Evolutionary conservation across 2,797 vertebrate genomes (phyloP), one percentile per base, ranked within the genome.

Genomic region (Typhlichthys subterraneus): DNA sequence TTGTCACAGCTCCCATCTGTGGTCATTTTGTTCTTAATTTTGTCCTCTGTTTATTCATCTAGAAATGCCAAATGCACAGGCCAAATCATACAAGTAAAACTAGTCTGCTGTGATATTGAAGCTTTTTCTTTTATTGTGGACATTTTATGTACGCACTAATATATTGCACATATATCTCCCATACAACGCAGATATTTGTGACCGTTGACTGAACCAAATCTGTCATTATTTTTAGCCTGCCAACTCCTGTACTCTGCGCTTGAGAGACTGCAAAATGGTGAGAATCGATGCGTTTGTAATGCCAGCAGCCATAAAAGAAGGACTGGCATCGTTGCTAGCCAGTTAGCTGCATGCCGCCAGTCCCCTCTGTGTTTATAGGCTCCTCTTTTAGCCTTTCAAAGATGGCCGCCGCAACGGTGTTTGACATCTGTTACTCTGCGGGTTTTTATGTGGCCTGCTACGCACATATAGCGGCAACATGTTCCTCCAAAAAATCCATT

Each of bases 361-460:
- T 29, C 19, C 52, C 52, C 52, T 42, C 13, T 42, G 7, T 64
- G 51, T 56, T 47, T 58, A 38, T 65, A 31, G 11, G 15, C 29
- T 31, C 45, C 61, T 56, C 58, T 73, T 53, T 76, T 47, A 74
- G 68, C 42, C 61, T 51, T 71, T 80, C 71, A 66, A 66, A 81
- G 72, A 79, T 69, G 72, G 82, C 76, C 12, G 69, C 77, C 55
- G 2, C 45, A 57, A 70, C 65, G 62, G 69, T 29, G 55, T 69
- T 65, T 79, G 76, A 79, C 82, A 86, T 81, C 79, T 87, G 85
- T 77, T 87, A 57, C 79, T 81, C 80, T 42, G 79, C 15, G 79
- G 82, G 80, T 67, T 52, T 61, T 65, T 56, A 19, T 65, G 72
- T 58, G 79, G 60, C 72, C 74, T 11, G 73, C 65, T 64, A 11